Evolutionary conservation across 2,888 invertebrate genomes (phyloP).

Genomic region (Drosophila robusta): DNA sequence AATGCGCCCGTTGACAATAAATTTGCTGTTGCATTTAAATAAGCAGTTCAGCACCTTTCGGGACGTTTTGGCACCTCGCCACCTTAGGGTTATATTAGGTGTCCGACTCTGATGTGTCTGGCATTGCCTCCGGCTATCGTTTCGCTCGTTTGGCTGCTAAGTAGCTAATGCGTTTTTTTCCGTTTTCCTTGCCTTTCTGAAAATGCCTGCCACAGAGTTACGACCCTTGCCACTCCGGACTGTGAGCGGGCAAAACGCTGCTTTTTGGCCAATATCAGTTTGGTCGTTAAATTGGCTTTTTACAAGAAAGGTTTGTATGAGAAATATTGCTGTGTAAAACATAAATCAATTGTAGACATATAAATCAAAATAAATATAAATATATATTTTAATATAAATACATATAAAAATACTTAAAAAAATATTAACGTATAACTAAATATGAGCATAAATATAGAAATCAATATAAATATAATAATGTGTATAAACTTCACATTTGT

Average conservation of each 20-base stretch:
- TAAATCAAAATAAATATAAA: no score
- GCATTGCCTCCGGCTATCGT: conserved; percentile 39
- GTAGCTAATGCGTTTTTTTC: conserved; percentile 62
- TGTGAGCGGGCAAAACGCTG: neutral
- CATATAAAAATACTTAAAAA: no score
- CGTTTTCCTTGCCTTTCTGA: neutral
- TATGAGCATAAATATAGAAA: no score
- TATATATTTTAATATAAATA: no score
- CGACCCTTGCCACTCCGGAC: conserved; percentile 1
- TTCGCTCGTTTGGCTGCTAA: conserved; percentile 44
- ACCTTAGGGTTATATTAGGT: conserved; percentile 49
- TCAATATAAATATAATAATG: no score
- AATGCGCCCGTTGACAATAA: conserved; percentile 77
- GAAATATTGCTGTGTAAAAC: no score
- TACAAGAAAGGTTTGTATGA: neutral
- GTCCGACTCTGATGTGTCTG: conserved; percentile 34
- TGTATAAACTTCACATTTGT: no score
- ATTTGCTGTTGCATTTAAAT: conserved; percentile 78
- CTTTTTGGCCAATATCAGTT: neutral
- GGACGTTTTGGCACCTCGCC: conserved; percentile 13
- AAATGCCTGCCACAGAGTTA: conserved; percentile 11
- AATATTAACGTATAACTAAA: no score
- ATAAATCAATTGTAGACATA: no score
- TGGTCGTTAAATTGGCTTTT: neutral
- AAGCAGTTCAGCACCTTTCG: conserved; percentile 57